phyloP scores from a whole-genome alignment of 2,797 vertebrate species.

The Podarcis siculus region DNA sequence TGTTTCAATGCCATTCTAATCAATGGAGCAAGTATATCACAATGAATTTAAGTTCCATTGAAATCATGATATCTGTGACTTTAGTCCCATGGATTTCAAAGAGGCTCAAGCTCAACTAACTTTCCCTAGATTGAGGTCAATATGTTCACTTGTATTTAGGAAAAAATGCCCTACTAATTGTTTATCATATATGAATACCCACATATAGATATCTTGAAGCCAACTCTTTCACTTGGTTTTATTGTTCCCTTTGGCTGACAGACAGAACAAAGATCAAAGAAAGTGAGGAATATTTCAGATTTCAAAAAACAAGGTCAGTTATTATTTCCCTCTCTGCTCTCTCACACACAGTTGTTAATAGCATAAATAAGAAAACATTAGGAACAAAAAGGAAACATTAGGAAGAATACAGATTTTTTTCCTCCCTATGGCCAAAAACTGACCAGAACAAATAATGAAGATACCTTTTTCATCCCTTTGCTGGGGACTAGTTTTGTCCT shows the following conservation, averaged over 20 bases:
- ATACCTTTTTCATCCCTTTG: conserved; percentile 23
- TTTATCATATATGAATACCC: conserved; percentile 20
- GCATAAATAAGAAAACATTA: conserved; percentile 41
- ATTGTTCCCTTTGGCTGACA: conserved; percentile 1
- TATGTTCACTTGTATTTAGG: neutral
- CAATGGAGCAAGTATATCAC: neutral
- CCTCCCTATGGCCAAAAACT: conserved; percentile 6
- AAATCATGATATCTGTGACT: neutral
- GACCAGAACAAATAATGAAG: conserved; percentile 13
- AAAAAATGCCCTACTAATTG: neutral
- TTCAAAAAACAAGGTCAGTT: conserved; percentile 4
- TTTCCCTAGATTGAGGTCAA: neutral
- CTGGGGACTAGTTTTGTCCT: neutral
- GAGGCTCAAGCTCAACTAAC: neutral
- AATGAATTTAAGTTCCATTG: neutral
- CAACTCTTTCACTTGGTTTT: conserved; percentile 25
- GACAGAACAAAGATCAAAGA: conserved; percentile 32
- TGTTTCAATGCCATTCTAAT: neutral
- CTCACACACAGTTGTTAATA: conserved; percentile 11
- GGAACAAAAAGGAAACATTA: conserved; percentile 1
- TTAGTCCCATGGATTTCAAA: neutral
- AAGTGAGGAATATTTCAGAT: conserved; percentile 33
- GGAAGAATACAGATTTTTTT: neutral
- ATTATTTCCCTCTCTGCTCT: neutral
- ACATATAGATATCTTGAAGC: neutral